Base-by-base conservation (phyloP, 2,113 vertebrate species). In the Hydrochoerus hydrochaeris region DNA sequence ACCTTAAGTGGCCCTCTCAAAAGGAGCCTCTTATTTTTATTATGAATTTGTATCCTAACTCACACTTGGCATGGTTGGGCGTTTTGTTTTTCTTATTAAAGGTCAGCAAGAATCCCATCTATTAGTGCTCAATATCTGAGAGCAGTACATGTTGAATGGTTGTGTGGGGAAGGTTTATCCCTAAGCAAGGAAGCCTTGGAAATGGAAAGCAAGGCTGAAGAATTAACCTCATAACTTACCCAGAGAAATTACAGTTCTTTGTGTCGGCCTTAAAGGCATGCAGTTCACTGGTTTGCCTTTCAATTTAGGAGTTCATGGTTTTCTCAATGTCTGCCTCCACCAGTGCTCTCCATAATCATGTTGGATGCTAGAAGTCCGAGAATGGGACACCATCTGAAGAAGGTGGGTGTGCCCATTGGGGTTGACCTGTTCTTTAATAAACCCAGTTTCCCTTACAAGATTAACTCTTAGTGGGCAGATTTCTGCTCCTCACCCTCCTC, bases 161-260 rank as follows among this genome's bases (percentile, higher is more conserved):
- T 52, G 35, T 82, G n/a, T 62, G 9, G 22, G 32, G 81, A 94
- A 16, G 69, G 44, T 17, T 69, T 88, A 82, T 22, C 8, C 17
- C 30, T 65, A 6, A 2, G 6, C 80, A 30, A 88, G 73, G 30
- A 16, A 26, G 35, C 90, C 35, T 90, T 80, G 58, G 46, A 73
- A 94, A 78, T 83, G 20, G 44, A 73, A 62, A 94, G 38, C 62
- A 93, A 82, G 60, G 30, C 38, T 82, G 87, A 75, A 75, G 57
- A 88, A 46, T 9, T 80, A 22, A 85, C 58, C 46, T 63, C 65
- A 22, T 10, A 28, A 17, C 14, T 80, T 4, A 52, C 13, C n/a
- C 49, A 28, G 20, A 65, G 60, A 49, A 44, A 32, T 57, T 28
- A n/a, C 28, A 49, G 54, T 86, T 19, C 49, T 20, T 62, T 44